Conservation (phyloP, 53 echinoderm and acorn worm genomes). For the Glandiceps talaboti region DNA sequence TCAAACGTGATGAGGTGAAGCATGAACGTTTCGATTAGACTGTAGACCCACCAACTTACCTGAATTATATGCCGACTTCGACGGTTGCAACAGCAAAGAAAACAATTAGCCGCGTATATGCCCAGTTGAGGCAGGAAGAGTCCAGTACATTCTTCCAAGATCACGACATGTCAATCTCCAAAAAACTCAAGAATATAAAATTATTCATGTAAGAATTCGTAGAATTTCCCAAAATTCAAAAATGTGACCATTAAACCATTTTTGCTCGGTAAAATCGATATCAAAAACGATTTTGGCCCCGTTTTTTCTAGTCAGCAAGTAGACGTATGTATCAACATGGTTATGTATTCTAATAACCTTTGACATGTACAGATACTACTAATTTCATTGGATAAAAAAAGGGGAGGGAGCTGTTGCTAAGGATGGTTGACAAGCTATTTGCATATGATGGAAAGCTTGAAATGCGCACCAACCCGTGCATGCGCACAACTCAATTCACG, state of each 20-base stretch:
- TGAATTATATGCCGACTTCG: background rate
- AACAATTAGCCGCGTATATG: background rate
- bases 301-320: background rate
- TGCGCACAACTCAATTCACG: constrained; percentile 1
- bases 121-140: background rate
- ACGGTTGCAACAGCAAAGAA: background rate
- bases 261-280: background rate
- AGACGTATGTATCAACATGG: background rate
- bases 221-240: background rate
- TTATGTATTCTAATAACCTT: background rate
- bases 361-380: background rate
- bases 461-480: background rate
- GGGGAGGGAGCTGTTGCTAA: background rate
- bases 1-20: background rate
- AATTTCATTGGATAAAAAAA: background rate
- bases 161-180: background rate
- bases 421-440: background rate
- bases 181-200: background rate
- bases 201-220: background rate
- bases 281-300: background rate
- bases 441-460: background rate
- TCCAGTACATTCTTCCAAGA: background rate
- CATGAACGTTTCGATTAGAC: background rate
- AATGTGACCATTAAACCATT: background rate
- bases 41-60: background rate